These are phyloP conservation scores for Acleris emargana DNA, from an alignment of 2,888 invertebrate genomes.

Conservation along the genomic window DNA sequence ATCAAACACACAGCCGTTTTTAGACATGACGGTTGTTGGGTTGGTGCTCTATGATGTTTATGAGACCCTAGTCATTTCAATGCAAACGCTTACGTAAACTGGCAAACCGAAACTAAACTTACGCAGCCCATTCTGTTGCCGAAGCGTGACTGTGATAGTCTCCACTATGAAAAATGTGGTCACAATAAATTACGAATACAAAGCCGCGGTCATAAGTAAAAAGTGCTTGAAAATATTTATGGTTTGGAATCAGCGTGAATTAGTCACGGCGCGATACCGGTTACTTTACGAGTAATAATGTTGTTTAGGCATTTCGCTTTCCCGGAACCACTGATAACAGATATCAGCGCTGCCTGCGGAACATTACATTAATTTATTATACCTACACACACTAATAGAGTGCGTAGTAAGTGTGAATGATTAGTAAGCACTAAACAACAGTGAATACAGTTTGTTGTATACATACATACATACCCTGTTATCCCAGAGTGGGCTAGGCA, in stretches of 20 bases:
- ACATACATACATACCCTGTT: too few relatives aligned
- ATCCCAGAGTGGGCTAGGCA: too few relatives aligned
- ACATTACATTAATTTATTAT: neutral
- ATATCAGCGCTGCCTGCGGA: constrained; percentile 41
- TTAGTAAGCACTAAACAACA: neutral
- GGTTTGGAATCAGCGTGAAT: neutral
- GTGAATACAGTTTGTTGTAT: neutral
- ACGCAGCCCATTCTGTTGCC: too few relatives aligned
- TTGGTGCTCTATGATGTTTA: constrained; percentile 15
- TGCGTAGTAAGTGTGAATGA: neutral
- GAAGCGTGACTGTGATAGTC: too few relatives aligned
- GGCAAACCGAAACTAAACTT: too few relatives aligned
- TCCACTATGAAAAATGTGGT: too few relatives aligned
- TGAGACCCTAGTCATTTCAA: constrained; percentile 24
- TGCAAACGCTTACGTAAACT: constrained; percentile 13
- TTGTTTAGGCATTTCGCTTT: constrained; percentile 39
- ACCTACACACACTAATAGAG: neutral
- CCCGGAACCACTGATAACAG: constrained; percentile 55
- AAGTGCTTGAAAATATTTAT: constrained; percentile 1
- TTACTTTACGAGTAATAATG: neutral
- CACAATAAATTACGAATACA: too few relatives aligned
- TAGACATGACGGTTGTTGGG: constrained; percentile 16
- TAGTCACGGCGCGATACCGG: constrained; percentile 10
- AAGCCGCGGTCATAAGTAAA: too few relatives aligned
- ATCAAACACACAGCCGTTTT: constrained; percentile 40